Evolutionary conservation across 2,797 vertebrate species (phyloP).

Genomic region (Pseudochaenichthys georgianus): DNA sequence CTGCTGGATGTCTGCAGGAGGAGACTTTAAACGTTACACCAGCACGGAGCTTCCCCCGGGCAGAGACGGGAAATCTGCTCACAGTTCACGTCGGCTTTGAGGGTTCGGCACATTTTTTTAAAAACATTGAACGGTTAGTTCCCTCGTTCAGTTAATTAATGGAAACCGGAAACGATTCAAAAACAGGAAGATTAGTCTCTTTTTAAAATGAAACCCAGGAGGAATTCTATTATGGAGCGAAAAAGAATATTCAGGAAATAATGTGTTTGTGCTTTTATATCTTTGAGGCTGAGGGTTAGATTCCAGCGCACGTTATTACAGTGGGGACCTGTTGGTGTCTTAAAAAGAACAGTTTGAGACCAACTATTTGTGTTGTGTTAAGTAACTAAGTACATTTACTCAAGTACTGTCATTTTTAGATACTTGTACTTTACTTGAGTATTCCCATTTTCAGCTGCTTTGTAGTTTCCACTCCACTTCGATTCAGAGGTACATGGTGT

Average conservation of each 20-base stretch:
- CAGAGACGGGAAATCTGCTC: conserved; percentile 52
- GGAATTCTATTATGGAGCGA: neutral
- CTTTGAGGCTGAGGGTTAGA: too few relatives aligned
- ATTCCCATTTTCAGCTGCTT: too few relatives aligned
- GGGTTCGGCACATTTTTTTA: conserved; percentile 16
- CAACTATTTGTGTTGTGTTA: too few relatives aligned
- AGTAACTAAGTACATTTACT: too few relatives aligned
- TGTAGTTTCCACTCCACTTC: too few relatives aligned
- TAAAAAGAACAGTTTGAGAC: too few relatives aligned
- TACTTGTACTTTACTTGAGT: too few relatives aligned
- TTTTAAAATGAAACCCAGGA: conserved; percentile 17
- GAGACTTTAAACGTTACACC: conserved; percentile 64
- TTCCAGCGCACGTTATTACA: too few relatives aligned
- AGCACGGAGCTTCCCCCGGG: conserved; percentile 49
- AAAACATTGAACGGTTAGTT: conserved; percentile 41
- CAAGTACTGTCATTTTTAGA: too few relatives aligned
- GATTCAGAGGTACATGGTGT: too few relatives aligned
- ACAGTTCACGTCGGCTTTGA: conserved; percentile 21
- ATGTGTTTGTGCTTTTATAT: neutral
- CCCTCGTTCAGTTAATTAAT: conserved; percentile 29
- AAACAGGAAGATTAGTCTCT: conserved; percentile 12
- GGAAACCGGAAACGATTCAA: conserved; percentile 22
- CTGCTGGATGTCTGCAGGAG: conserved; percentile 55
- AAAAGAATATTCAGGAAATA: neutral
- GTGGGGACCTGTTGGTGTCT: too few relatives aligned